These are phyloP conservation scores for Enteromius mattozi DNA, from an alignment of 2,797 vertebrate genomes.

Conservation along the genomic window DNA sequence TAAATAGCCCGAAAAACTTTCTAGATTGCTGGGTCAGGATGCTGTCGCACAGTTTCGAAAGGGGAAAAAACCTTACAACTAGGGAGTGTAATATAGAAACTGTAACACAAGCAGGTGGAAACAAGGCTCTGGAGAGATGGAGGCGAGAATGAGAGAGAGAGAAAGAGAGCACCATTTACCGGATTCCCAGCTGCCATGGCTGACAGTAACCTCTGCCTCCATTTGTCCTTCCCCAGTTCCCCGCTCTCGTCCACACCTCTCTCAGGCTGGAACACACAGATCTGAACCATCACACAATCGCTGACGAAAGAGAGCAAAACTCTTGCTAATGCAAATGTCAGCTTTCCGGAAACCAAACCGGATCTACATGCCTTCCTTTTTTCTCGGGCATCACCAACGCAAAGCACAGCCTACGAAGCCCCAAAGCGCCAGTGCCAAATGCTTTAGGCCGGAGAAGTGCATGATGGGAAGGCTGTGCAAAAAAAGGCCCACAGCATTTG, in stretches of 20 bases:
- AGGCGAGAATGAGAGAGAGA: conserved; percentile 43
- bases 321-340: conserved; percentile 37
- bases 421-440: conserved; percentile 54
- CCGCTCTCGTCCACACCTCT: conserved; percentile 76
- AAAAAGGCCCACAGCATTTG: conserved; percentile 48
- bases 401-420: conserved; percentile 52
- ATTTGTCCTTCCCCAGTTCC: conserved; percentile 82
- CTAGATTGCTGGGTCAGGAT: background rate
- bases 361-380: conserved; percentile 16
- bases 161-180: conserved; percentile 73
- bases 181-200: conserved; percentile 77
- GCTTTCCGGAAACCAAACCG: conserved; percentile 13
- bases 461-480: conserved; percentile 54
- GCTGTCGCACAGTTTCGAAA: conserved; percentile 2
- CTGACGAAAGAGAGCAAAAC: conserved; percentile 43
- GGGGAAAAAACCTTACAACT: conserved; percentile 24
- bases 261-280: conserved; percentile 78
- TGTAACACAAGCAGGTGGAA: conserved; percentile 46
- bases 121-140: conserved; percentile 36
- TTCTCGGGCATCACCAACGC: conserved; percentile 47
- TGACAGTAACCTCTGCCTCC: conserved; percentile 82
- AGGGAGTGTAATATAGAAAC: conserved; percentile 38
- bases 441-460: conserved; percentile 52
- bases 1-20: background rate
- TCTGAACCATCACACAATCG: conserved; percentile 61